Percentiles rank a stretch among this genome's conserved stretches.
Evolutionary conservation across 1,140 invertebrate species (phyloP).

Genomic region (Solenopsis invicta): DNA sequence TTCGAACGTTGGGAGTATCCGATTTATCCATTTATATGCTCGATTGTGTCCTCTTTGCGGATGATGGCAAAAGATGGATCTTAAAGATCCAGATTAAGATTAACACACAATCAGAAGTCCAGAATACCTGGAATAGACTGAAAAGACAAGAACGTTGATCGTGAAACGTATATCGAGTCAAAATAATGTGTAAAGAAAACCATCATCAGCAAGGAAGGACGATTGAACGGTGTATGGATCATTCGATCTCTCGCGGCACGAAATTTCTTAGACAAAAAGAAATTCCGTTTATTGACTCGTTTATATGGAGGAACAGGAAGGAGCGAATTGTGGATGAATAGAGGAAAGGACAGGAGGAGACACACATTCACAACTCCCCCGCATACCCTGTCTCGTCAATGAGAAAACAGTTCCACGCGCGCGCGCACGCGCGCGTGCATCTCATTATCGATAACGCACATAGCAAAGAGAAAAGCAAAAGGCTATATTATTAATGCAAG

Average conservation of each 20-base stretch:
- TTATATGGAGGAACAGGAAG: slow-evolving; percentile 72
- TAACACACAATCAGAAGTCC: not conserved
- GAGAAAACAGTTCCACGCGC: not conserved
- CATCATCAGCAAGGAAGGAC: slow-evolving; percentile 37
- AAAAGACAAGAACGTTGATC: slow-evolving; percentile 2
- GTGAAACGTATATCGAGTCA: not conserved
- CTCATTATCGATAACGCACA: slow-evolving; percentile 54
- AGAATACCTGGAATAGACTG: not conserved
- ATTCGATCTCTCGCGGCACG: slow-evolving; percentile 51
- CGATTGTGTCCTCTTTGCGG: slow-evolving; percentile 62
- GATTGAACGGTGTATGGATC: slow-evolving; percentile 50
- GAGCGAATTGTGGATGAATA: slow-evolving; percentile 68
- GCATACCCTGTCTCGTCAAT: slow-evolving; percentile 71
- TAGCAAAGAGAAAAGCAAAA: slow-evolving; percentile 58
- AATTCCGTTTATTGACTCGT: slow-evolving; percentile 51
- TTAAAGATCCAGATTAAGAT: not conserved
- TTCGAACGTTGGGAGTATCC: slow-evolving; percentile 40
- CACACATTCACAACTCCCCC: slow-evolving; percentile 20
- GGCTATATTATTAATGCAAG: slow-evolving; percentile 41
- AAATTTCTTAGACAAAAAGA: slow-evolving; percentile 53
- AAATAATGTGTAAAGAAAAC: not conserved
- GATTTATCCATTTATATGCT: slow-evolving; percentile 37
- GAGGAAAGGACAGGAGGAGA: slow-evolving; percentile 73
- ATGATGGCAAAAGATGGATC: slow-evolving; percentile 36
- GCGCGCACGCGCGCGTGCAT: not conserved